phyloP scores from a whole-genome alignment of 1,140 invertebrate genomes.

The Trypoxylus dichotomus region DNA sequence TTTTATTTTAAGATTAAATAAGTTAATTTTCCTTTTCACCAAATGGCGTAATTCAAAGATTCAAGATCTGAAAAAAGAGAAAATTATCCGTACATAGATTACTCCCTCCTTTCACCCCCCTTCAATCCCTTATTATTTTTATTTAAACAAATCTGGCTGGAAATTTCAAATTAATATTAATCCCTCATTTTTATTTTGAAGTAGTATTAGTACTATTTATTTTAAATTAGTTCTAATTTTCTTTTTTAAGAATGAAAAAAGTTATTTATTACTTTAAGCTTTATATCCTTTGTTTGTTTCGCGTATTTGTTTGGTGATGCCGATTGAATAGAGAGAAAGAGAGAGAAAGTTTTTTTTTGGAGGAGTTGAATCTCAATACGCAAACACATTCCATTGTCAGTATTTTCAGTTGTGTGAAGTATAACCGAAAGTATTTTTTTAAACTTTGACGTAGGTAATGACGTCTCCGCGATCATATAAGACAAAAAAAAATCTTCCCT shows the following conservation, averaged over 20 bases:
- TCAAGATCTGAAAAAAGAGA: not conserved
- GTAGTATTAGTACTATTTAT: conserved; percentile 8
- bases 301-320: not conserved
- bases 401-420: conserved; percentile 12
- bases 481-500: not conserved
- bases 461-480: not conserved
- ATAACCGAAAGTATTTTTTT: conserved; percentile 16
- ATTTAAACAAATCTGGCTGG: not conserved
- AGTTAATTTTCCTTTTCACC: not conserved
- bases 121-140: too few relatives aligned
- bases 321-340: too few relatives aligned
- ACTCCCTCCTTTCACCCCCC: not conserved
- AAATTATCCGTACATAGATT: conserved; percentile 8
- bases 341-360: too few relatives aligned
- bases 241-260: conserved; percentile 5
- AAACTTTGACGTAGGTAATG: too few relatives aligned
- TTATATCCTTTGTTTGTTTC: too few relatives aligned
- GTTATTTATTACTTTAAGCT: conserved; percentile 21
- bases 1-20: not conserved
- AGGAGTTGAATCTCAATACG: not conserved
- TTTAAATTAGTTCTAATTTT: too few relatives aligned
- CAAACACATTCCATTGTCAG: conserved; percentile 22
- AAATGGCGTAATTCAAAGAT: not conserved
- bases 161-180: not conserved
- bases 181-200: too few relatives aligned